Conservation (phyloP, 2,113 vertebrate species). For the Lepus europaeus region DNA sequence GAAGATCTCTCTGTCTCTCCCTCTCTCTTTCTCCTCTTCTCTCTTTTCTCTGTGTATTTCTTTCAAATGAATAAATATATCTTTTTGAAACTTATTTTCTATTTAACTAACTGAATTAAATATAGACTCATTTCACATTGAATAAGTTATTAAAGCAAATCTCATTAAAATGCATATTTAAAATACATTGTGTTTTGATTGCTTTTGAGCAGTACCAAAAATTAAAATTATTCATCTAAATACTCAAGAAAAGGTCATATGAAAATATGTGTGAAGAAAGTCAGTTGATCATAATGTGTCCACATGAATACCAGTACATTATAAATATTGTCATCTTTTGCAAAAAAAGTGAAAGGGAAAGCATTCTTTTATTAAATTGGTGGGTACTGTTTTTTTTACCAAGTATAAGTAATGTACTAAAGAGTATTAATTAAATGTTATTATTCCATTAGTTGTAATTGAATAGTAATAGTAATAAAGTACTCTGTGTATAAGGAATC, state of each 20-base stretch:
- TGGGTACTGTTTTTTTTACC: background rate
- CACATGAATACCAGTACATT: background rate
- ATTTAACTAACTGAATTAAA: conserved; percentile 59
- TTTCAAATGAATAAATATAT: too few species aligned
- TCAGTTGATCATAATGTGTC: background rate
- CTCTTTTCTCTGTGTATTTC: too few species aligned
- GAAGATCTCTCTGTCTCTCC: too few species aligned
- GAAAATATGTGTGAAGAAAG: conserved; percentile 29
- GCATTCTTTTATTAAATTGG: background rate
- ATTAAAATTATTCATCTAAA: conserved; percentile 42
- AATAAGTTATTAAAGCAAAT: conserved; percentile 63
- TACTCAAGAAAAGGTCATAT: background rate
- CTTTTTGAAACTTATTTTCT: conserved; percentile 3
- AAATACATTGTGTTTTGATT: conserved; percentile 44
- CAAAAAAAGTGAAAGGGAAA: background rate
- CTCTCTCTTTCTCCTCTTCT: too few species aligned
- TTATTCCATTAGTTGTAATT: background rate
- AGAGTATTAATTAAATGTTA: background rate
- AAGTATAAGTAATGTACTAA: background rate
- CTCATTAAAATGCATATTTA: conserved; percentile 55
- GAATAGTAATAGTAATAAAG: background rate
- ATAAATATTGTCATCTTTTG: background rate
- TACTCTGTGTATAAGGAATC: background rate
- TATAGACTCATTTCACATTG: conserved; percentile 53
- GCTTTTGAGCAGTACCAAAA: conserved; percentile 37